Evolutionary conservation across 2,888 invertebrate genomes (phyloP).

Genomic region (Anarsia innoxiella): DNA sequence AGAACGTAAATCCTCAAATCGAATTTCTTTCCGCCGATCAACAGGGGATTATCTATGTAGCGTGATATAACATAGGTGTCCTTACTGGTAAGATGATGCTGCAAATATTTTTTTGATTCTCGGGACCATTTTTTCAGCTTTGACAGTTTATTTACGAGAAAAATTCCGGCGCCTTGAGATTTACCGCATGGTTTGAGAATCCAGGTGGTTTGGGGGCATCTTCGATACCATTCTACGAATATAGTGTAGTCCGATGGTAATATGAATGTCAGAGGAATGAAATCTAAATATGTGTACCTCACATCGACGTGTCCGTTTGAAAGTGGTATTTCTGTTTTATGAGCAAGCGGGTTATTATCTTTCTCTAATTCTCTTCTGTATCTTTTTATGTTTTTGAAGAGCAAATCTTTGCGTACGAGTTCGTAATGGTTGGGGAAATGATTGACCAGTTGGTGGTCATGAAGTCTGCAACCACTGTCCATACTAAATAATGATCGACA

Average conservation of each 20-base stretch:
- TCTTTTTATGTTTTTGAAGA: constrained; percentile 96
- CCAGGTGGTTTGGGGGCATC: constrained; percentile 96
- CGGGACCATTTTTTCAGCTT: constrained; percentile 94
- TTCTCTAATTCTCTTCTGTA: constrained; percentile 94
- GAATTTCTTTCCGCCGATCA: constrained; percentile 98
- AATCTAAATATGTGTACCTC: constrained; percentile 88
- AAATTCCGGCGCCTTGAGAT: constrained; percentile 95
- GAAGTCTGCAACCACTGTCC: constrained; percentile 93
- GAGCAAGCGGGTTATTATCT: constrained; percentile 89
- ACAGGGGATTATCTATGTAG: constrained; percentile 94
- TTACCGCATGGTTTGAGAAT: constrained; percentile 98
- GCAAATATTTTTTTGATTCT: constrained; percentile 89
- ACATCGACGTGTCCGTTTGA: constrained; percentile 78
- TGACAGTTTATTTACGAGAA: constrained; percentile 94
- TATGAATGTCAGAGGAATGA: constrained; percentile 95
- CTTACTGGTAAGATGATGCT: constrained; percentile 85
- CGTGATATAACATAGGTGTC: constrained; percentile 97
- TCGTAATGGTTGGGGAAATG: constrained; percentile 94
- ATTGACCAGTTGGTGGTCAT: constrained; percentile 94
- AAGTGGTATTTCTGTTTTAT: constrained; percentile 74
- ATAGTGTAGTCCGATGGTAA: constrained; percentile 97
- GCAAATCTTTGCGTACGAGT: constrained; percentile 85
- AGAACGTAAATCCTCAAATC: constrained; percentile 94
- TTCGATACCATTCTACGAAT: constrained; percentile 96
- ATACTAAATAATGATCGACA: constrained; percentile 93